Percentiles rank a stretch among this genome's conserved stretches.
These are phyloP conservation scores for Hipparchia semele DNA, from an alignment of 2,888 invertebrate genomes.

Conservation along the genomic window DNA sequence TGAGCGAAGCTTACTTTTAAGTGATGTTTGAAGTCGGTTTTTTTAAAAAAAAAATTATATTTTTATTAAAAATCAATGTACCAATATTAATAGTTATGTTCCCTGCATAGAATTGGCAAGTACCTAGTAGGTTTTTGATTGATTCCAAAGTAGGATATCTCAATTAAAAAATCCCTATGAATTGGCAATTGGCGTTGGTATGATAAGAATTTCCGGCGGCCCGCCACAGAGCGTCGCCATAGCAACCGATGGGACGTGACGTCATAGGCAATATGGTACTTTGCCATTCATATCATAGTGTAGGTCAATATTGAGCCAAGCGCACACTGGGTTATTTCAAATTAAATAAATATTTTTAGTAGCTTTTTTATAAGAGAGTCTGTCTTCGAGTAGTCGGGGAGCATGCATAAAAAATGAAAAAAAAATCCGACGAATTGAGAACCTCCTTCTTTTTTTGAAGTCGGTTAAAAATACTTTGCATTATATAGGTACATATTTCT, in stretches of 20 bases:
- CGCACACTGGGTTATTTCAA: not conserved
- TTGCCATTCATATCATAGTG: slow-evolving; percentile 21
- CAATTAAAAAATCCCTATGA: slow-evolving; percentile 19
- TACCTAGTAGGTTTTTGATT: not conserved
- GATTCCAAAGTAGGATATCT: slow-evolving; percentile 13
- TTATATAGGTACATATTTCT: too few relatives aligned
- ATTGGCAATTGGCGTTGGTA: slow-evolving; percentile 16
- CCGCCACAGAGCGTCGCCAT: slow-evolving; percentile 8
- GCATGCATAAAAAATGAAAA: too few relatives aligned
- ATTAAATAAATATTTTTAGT: not conserved
- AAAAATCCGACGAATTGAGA: too few relatives aligned
- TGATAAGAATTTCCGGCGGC: slow-evolving; percentile 20
- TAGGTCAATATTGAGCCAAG: not conserved
- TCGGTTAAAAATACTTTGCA: too few relatives aligned
- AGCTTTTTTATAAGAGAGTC: too few relatives aligned
- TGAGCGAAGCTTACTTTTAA: too few relatives aligned
- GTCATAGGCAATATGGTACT: slow-evolving; percentile 17
- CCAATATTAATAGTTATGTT: not conserved
- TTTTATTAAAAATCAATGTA: too few relatives aligned
- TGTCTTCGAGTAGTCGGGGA: too few relatives aligned
- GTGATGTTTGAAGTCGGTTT: too few relatives aligned
- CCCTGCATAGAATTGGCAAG: not conserved
- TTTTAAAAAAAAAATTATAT: too few relatives aligned
- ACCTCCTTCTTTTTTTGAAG: too few relatives aligned
- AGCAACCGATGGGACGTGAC: slow-evolving; percentile 24